These are phyloP conservation scores for Tethea ocularis DNA, from an alignment of 2,888 invertebrate genomes.

Conservation along the genomic window DNA sequence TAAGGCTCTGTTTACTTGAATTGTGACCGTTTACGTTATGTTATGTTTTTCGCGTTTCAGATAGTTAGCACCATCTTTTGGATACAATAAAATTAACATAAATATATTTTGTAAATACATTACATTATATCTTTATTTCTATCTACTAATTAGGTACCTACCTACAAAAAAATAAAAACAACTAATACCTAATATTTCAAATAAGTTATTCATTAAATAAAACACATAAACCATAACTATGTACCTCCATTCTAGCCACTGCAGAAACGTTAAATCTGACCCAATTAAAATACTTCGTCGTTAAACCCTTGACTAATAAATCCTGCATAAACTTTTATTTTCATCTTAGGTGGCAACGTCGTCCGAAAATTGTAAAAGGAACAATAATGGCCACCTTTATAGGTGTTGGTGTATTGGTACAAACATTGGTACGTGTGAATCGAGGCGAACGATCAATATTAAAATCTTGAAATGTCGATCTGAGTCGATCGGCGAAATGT, in stretches of 20 bases:
- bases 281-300: conserved; percentile 35
- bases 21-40: too few relatives aligned
- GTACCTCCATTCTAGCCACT: background rate
- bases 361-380: conserved; percentile 14
- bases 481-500: conserved; percentile 46
- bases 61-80: too few relatives aligned
- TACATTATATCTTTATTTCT: too few relatives aligned
- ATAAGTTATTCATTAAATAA: conserved; percentile 10
- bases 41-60: too few relatives aligned
- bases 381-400: background rate
- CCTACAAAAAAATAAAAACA: too few relatives aligned
- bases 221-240: background rate
- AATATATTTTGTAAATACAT: too few relatives aligned
- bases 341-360: conserved; percentile 29
- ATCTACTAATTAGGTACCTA: too few relatives aligned
- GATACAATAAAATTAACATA: too few relatives aligned
- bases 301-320: conserved; percentile 20
- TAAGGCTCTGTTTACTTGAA: too few relatives aligned
- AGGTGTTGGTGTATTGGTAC: conserved; percentile 8
- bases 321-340: conserved; percentile 18
- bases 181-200: background rate
- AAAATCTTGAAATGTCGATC: conserved; percentile 51
- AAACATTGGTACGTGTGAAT: conserved; percentile 21
- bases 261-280: conserved; percentile 7
- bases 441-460: conserved; percentile 37